Percentiles rank a stretch among this genome's conserved stretches.
Conservation (phyloP, 2,888 invertebrate species). For the Leptogaster cylindrica region DNA sequence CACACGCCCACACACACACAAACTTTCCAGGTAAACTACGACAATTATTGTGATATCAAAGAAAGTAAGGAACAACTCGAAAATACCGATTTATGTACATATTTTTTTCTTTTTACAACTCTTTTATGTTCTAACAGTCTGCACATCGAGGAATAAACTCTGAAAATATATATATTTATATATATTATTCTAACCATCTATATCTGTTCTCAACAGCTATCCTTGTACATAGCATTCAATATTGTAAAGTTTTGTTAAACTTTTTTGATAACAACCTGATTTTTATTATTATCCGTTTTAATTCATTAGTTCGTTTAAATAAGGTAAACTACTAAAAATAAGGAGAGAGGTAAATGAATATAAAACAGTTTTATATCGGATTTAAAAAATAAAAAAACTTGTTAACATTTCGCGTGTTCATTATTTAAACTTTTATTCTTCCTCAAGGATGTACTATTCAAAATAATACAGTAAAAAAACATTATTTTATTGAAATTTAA, state of each 20-base stretch:
- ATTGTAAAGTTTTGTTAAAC: too few relatives aligned
- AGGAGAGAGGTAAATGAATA: not conserved
- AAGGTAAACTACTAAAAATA: not conserved
- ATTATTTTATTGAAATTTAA: too few relatives aligned
- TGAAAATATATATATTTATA: conserved; percentile 25
- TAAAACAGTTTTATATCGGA: not conserved
- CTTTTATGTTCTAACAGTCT: conserved; percentile 24
- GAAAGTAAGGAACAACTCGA: too few relatives aligned
- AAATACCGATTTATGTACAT: too few relatives aligned
- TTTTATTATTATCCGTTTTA: not conserved
- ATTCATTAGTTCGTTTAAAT: not conserved
- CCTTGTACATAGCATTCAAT: conserved; percentile 34
- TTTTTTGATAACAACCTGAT: conserved; percentile 18
- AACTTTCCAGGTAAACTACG: too few relatives aligned
- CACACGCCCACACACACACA: too few relatives aligned
- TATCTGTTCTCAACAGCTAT: conserved; percentile 13
- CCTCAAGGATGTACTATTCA: too few relatives aligned
- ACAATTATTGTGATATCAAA: too few relatives aligned
- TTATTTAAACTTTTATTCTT: too few relatives aligned
- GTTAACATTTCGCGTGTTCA: too few relatives aligned
- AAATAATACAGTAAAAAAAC: too few relatives aligned
- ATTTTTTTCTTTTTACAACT: not conserved
- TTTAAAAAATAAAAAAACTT: too few relatives aligned
- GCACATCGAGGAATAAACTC: conserved; percentile 26
- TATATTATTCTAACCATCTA: conserved; percentile 12